These are phyloP conservation scores for Hemithea aestivaria DNA, from an alignment of 2,888 invertebrate species.

Conservation along the genomic window DNA sequence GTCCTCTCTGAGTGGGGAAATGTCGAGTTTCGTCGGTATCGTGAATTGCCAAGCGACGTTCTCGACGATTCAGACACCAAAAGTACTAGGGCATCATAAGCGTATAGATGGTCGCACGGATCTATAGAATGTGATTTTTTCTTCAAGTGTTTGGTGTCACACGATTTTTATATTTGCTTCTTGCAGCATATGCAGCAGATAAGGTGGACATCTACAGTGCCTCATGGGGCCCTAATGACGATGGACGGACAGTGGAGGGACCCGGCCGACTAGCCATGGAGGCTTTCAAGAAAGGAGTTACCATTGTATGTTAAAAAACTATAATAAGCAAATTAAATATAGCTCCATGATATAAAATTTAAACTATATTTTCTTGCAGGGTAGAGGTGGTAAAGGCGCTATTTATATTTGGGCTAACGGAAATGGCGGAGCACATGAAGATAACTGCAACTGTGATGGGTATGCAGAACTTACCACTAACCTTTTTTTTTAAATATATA, in stretches of 20 bases:
- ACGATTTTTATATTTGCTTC: too few relatives aligned
- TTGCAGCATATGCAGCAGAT: slow-evolving; percentile 81
- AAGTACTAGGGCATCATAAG: slow-evolving; percentile 7
- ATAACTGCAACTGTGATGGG: slow-evolving; percentile 96
- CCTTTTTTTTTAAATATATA: not conserved
- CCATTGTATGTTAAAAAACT: slow-evolving; percentile 72
- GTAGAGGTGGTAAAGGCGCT: slow-evolving; percentile 88
- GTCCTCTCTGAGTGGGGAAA: too few relatives aligned
- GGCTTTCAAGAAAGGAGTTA: slow-evolving; percentile 87
- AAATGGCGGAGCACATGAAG: slow-evolving; percentile 89
- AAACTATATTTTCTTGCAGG: slow-evolving; percentile 58
- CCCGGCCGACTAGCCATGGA: slow-evolving; percentile 88
- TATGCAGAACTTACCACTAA: slow-evolving; percentile 64
- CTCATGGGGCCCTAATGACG: slow-evolving; percentile 96
- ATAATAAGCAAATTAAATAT: too few relatives aligned
- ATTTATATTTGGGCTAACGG: slow-evolving; percentile 97
- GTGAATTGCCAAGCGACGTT: slow-evolving; percentile 8
- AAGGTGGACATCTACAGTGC: slow-evolving; percentile 95
- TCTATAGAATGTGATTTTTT: too few relatives aligned
- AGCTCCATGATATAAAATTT: too few relatives aligned
- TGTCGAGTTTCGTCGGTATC: too few relatives aligned
- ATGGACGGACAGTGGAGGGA: slow-evolving; percentile 92
- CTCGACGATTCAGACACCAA: slow-evolving; percentile 10
- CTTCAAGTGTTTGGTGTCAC: too few relatives aligned
- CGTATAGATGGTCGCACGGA: not conserved